A percentile compares a stretch with the other conserved stretches of the same genome.
Conservation (phyloP, 2,113 vertebrate species). For the Cyanoramphus novaezelandiae region DNA sequence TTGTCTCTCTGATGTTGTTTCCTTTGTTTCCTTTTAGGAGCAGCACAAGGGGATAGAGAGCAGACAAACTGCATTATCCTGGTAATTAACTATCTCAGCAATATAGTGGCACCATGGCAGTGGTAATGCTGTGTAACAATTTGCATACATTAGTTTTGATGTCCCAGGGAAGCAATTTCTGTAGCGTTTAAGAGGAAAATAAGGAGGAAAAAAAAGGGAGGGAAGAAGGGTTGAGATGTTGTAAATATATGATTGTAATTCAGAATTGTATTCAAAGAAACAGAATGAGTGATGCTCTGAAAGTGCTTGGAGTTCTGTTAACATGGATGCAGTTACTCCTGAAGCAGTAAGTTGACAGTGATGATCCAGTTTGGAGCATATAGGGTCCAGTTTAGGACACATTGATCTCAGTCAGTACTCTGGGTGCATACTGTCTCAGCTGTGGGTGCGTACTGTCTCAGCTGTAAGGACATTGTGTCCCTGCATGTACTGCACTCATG, state of each 20-base stretch:
- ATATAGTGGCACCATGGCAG: not conserved
- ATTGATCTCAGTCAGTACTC: not conserved
- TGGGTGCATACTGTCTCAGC: not conserved
- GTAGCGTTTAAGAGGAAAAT: constrained; percentile 22
- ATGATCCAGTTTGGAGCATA: not conserved
- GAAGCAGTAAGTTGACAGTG: not conserved
- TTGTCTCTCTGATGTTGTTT: constrained; percentile 22
- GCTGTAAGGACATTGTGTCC: rapidly evolving
- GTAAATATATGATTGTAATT: not conserved
- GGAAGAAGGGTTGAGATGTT: not conserved
- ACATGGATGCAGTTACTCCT: not conserved
- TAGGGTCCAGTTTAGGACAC: not conserved
- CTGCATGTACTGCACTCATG: not conserved
- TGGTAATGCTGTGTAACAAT: constrained; percentile 46
- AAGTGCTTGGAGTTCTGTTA: not conserved
- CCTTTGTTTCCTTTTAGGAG: constrained; percentile 62
- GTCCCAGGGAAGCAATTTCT: constrained; percentile 41
- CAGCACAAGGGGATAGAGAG: constrained; percentile 29
- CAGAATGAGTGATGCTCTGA: not conserved
- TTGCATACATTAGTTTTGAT: constrained; percentile 57
- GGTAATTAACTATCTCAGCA: constrained; percentile 60
- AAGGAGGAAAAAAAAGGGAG: not conserved
- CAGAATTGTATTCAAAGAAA: not conserved
- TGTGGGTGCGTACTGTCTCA: not conserved
- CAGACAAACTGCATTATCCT: constrained; percentile 51